Conservation (phyloP, 92 coral and sea anemone genomes). For the Umimayanthus chanpuru region DNA sequence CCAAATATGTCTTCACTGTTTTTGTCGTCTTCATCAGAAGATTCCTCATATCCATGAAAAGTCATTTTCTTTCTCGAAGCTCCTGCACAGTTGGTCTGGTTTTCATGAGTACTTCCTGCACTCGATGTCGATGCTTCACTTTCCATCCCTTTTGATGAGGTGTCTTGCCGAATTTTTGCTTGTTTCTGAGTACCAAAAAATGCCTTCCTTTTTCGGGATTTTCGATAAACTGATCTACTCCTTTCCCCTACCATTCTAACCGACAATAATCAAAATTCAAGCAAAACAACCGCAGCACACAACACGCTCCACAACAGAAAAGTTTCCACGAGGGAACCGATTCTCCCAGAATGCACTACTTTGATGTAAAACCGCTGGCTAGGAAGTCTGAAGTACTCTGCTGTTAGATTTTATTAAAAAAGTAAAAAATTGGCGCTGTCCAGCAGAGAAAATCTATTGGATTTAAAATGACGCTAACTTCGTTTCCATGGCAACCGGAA, state of each 20-base stretch:
- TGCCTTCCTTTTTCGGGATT: slow-evolving; percentile 4
- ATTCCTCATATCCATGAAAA: slow-evolving; percentile 21
- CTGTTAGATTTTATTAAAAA: slow-evolving; percentile 13
- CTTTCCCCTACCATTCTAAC: slow-evolving; percentile 18
- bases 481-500: slow-evolving; percentile 29
- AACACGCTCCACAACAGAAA: slow-evolving; percentile 13
- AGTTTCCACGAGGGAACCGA: slow-evolving; percentile 2
- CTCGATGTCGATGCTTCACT: slow-evolving; percentile 14
- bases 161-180: slow-evolving; percentile 13
- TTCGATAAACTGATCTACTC: slow-evolving; percentile 16
- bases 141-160: slow-evolving; percentile 14
- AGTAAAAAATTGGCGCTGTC: not conserved
- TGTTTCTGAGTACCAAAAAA: slow-evolving; percentile 17
- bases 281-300: slow-evolving; percentile 23
- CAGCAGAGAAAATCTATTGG: not conserved
- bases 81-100: slow-evolving; percentile 17
- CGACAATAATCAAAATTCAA: not conserved
- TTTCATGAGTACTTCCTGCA: not conserved
- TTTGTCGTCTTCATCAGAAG: slow-evolving; percentile 7
- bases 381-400: slow-evolving; percentile 27
- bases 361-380: slow-evolving; percentile 31
- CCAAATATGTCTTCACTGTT: no score
- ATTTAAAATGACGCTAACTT: slow-evolving; percentile 13
- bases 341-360: slow-evolving; percentile 18
- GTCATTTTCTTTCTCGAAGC: slow-evolving; percentile 18